Conservation (phyloP, 2,888 invertebrate species). For the Myathropa florea region DNA sequence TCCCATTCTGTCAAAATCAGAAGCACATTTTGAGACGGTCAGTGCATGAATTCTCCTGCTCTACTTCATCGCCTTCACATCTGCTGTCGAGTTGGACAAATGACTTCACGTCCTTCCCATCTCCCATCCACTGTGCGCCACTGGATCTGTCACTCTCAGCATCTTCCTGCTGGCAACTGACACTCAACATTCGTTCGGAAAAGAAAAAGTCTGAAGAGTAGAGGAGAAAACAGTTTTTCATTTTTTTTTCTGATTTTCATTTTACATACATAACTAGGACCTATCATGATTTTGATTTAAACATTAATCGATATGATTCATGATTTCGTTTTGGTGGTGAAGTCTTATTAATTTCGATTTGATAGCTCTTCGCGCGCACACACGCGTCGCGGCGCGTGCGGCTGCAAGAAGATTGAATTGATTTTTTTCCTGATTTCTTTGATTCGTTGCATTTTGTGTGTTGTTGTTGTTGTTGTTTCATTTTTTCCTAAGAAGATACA, state of each 20-base stretch:
- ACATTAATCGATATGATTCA: constrained; percentile 63
- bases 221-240: neutral
- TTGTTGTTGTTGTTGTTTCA: neutral
- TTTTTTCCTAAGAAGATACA: constrained; percentile 2
- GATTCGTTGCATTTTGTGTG: constrained; percentile 56
- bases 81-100: no score
- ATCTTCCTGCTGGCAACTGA: constrained; percentile 13
- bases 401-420: constrained; percentile 13
- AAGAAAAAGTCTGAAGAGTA: neutral
- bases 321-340: constrained; percentile 67
- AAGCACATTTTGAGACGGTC: no score
- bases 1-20: no score
- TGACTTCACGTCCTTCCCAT: no score
- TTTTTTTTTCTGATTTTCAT: constrained; percentile 11
- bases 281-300: constrained; percentile 52
- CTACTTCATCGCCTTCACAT: no score
- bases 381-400: neutral
- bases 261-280: constrained; percentile 20
- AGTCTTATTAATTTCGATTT: constrained; percentile 70
- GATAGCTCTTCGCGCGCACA: constrained; percentile 55
- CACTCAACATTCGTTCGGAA: neutral
- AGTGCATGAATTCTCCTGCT: no score
- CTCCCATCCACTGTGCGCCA: constrained; percentile 8
- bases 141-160: constrained; percentile 11
- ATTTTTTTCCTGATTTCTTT: constrained; percentile 32